Conservation (phyloP, 2,888 invertebrate species). For the Pantelozetes paolii region DNA sequence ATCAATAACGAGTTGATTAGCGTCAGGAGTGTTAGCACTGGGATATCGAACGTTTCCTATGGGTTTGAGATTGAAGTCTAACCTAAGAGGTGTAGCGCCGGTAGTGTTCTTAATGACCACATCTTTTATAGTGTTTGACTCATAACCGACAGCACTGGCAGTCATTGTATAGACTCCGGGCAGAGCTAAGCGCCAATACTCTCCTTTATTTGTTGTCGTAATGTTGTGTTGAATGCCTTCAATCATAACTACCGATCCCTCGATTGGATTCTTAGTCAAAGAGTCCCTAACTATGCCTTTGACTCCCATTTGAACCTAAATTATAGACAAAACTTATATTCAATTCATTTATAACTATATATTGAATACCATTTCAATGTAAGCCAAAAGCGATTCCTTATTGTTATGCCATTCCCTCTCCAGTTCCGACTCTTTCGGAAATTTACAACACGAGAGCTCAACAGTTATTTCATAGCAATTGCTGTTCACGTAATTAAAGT, state of each 20-base stretch:
- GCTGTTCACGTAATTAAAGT: constrained; percentile 58
- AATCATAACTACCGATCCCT: constrained; percentile 71
- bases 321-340: constrained; percentile 6
- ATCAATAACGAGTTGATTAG: background rate
- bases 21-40: background rate
- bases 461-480: constrained; percentile 59
- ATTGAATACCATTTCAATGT: constrained; percentile 54
- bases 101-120: constrained; percentile 32
- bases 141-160: constrained; percentile 63
- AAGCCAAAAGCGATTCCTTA: constrained; percentile 56
- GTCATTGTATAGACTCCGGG: constrained; percentile 78
- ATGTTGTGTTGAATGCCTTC: constrained; percentile 74
- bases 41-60: background rate
- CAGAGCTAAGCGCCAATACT: constrained; percentile 87
- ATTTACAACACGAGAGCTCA: constrained; percentile 58
- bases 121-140: background rate
- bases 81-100: constrained; percentile 16
- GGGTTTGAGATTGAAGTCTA: constrained; percentile 44
- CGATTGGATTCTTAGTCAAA: constrained; percentile 61
- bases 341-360: background rate
- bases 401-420: constrained; percentile 56
- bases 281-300: constrained; percentile 62
- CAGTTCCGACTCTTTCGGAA: constrained; percentile 53
- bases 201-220: constrained; percentile 71
- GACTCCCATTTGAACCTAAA: constrained; percentile 55